Percentiles rank a stretch among this genome's conserved stretches.
Conservation (phyloP, 2,113 vertebrate species). For the Chinchilla lanigera region DNA sequence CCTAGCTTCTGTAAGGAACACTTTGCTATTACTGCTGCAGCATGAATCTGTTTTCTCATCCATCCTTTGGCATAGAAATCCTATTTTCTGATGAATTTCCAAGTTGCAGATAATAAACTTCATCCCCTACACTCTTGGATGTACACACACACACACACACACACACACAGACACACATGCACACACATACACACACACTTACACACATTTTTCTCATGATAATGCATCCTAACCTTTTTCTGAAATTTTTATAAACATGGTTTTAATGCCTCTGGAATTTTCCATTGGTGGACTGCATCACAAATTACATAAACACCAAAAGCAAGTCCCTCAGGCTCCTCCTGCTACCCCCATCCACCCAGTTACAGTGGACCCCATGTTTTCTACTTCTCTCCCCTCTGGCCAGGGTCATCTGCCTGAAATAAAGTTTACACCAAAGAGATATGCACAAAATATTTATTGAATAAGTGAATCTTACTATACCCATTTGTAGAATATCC, state of each 20-base stretch:
- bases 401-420: background rate
- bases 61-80: rapidly evolving
- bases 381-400: background rate
- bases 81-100: background rate
- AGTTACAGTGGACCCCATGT: rapidly evolving
- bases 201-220: background rate
- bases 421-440: background rate
- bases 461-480: background rate
- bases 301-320: background rate
- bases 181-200: no score
- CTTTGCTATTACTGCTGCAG: background rate
- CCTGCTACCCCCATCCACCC: no score
- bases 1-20: background rate
- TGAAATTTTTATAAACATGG: background rate
- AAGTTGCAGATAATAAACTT: background rate
- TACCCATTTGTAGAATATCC: background rate
- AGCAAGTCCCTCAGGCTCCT: background rate
- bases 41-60: rapidly evolving
- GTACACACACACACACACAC: background rate
- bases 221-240: background rate
- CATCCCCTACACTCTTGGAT: background rate
- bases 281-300: background rate
- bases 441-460: background rate
- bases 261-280: background rate
- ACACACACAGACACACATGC: background rate